Conservation (phyloP, 2,113 vertebrate genomes). For the Calidris pugnax region DNA sequence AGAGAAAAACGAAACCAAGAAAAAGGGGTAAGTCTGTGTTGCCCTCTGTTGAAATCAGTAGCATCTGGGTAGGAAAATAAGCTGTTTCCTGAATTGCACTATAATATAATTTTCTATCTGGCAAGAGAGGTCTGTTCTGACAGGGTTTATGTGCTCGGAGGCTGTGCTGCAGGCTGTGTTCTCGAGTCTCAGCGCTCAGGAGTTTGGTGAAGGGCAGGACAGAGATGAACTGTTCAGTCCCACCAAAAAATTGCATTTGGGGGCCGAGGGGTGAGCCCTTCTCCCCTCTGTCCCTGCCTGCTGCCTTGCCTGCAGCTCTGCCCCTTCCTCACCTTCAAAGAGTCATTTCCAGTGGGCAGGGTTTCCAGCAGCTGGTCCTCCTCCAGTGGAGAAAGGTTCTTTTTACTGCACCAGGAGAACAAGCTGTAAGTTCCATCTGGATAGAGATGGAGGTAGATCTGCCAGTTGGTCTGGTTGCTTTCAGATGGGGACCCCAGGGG, state of each 20-base stretch:
- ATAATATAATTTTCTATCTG: neutral
- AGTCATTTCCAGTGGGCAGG: neutral
- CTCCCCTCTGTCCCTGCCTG: fast-evolving
- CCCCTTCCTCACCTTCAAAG: neutral
- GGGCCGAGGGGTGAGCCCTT: neutral
- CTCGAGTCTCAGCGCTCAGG: neutral
- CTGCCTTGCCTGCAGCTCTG: neutral
- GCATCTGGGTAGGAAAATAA: neutral
- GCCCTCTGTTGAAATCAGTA: neutral
- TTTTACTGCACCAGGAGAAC: neutral
- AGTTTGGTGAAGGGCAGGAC: neutral
- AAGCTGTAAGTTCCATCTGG: neutral
- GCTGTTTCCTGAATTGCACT: neutral
- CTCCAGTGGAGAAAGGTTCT: neutral
- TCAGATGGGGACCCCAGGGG: neutral
- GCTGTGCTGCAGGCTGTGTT: neutral
- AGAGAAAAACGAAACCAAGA: neutral
- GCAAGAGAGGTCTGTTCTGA: neutral
- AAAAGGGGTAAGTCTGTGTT: neutral
- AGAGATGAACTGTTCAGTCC: neutral
- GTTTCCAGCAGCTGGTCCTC: neutral
- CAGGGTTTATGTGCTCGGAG: neutral
- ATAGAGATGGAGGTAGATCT: neutral
- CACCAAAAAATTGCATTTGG: neutral
- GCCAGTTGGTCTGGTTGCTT: neutral